Conservation (phyloP, 2,113 vertebrate genomes). For the Poecilia latipinna region DNA sequence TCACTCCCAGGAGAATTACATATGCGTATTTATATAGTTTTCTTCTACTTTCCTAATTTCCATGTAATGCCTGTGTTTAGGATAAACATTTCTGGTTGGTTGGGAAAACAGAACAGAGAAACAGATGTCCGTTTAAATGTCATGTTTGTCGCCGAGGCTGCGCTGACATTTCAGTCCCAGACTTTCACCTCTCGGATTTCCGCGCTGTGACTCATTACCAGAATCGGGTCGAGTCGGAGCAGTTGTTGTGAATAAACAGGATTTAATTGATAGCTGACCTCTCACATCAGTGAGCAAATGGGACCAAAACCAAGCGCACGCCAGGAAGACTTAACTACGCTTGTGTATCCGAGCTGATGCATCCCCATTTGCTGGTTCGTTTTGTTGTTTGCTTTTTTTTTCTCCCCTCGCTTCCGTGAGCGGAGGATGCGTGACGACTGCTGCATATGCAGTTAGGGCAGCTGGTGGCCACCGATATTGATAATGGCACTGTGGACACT, state of each 20-base stretch:
- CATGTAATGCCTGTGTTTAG: slow-evolving; percentile 58
- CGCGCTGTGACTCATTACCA: slow-evolving; percentile 68
- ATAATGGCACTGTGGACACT: slow-evolving; percentile 80
- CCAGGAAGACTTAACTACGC: slow-evolving; percentile 27
- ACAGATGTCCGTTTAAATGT: slow-evolving; percentile 80
- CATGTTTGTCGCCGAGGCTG: slow-evolving; percentile 76
- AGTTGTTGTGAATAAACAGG: slow-evolving; percentile 73
- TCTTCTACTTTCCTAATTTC: slow-evolving; percentile 47
- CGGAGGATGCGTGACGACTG: slow-evolving; percentile 20
- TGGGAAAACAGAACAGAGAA: slow-evolving; percentile 59
- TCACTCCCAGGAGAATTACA: slow-evolving; percentile 24
- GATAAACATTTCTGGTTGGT: slow-evolving; percentile 72
- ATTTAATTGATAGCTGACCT: slow-evolving; percentile 78
- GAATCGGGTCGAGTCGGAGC: slow-evolving; percentile 72
- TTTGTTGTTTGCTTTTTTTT: not conserved
- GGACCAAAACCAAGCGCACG: slow-evolving; percentile 22
- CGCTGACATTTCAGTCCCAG: slow-evolving; percentile 76
- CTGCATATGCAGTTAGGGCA: slow-evolving; percentile 62
- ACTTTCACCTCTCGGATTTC: slow-evolving; percentile 72
- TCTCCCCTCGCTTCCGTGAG: not conserved
- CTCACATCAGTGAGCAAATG: slow-evolving; percentile 65
- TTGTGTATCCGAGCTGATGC: slow-evolving; percentile 17
- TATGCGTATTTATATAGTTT: not conserved
- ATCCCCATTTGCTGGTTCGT: not conserved
- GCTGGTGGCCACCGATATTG: slow-evolving; percentile 72